Conservation (phyloP, 2,797 vertebrate genomes). For the Fistularia commersonii region DNA sequence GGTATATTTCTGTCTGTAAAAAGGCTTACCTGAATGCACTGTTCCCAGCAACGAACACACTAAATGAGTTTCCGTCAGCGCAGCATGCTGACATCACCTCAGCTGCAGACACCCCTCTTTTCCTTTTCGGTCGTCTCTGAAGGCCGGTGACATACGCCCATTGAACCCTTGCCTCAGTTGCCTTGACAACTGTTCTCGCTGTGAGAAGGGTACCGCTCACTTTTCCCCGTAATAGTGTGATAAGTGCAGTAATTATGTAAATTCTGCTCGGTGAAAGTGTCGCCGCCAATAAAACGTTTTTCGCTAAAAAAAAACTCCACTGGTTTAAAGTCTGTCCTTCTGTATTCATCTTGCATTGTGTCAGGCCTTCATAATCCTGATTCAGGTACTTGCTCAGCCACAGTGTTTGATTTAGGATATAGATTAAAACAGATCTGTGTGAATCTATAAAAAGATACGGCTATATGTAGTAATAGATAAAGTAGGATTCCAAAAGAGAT, state of each 20-base stretch:
- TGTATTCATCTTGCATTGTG: slow-evolving; percentile 4
- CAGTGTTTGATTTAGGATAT: no score
- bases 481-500: no score
- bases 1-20: background rate
- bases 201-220: slow-evolving; percentile 51
- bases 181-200: slow-evolving; percentile 69
- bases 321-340: slow-evolving; percentile 26
- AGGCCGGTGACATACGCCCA: slow-evolving; percentile 58
- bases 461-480: no score
- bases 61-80: background rate
- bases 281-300: slow-evolving; percentile 57
- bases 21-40: slow-evolving; percentile 9
- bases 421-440: no score
- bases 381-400: no score
- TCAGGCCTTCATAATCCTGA: no score
- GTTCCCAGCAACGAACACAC: background rate
- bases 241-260: slow-evolving; percentile 82
- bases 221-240: slow-evolving; percentile 60
- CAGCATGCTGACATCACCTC: slow-evolving; percentile 9
- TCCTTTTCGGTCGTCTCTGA: slow-evolving; percentile 44
- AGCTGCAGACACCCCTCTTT: slow-evolving; percentile 22
- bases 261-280: slow-evolving; percentile 65
- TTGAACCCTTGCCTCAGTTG: slow-evolving; percentile 71
- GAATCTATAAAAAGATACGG: no score
- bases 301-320: slow-evolving; percentile 26